Conservation (phyloP, 2,888 invertebrate genomes). For the Agonopterix subpropinquella region DNA sequence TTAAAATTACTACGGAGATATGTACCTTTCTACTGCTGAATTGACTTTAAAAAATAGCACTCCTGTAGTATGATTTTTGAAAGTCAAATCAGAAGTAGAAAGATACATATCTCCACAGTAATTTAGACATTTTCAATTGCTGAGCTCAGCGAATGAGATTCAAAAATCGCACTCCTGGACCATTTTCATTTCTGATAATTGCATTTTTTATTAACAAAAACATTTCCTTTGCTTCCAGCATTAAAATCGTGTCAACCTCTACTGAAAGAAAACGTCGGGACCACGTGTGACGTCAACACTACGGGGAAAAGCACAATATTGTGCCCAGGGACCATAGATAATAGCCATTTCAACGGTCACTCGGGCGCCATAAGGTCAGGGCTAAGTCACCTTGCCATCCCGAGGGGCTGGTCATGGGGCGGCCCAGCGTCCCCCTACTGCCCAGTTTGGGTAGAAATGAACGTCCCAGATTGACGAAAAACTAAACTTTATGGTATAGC, state of each 20-base stretch:
- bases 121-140: no score
- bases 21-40: no score
- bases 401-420: slow-evolving; percentile 90
- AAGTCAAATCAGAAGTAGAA: no score
- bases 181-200: neutral
- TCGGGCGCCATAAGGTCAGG: slow-evolving; percentile 82
- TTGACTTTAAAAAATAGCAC: no score
- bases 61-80: no score
- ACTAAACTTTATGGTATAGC: slow-evolving; percentile 14
- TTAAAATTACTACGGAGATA: no score
- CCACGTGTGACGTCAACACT: slow-evolving; percentile 43
- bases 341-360: slow-evolving; percentile 64
- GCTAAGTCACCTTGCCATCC: slow-evolving; percentile 85
- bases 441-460: slow-evolving; percentile 84
- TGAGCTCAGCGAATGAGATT: no score
- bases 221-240: slow-evolving; percentile 32
- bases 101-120: no score
- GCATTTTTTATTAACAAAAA: neutral
- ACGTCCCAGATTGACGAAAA: slow-evolving; percentile 61
- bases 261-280: slow-evolving; percentile 43
- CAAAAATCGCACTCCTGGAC: no score
- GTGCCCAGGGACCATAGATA: slow-evolving; percentile 37
- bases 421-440: slow-evolving; percentile 84
- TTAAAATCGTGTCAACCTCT: slow-evolving; percentile 48
- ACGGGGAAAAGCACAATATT: slow-evolving; percentile 47